Evolutionary conservation across 2,888 invertebrate species (phyloP).

Genomic region (Orthosia incerta): DNA sequence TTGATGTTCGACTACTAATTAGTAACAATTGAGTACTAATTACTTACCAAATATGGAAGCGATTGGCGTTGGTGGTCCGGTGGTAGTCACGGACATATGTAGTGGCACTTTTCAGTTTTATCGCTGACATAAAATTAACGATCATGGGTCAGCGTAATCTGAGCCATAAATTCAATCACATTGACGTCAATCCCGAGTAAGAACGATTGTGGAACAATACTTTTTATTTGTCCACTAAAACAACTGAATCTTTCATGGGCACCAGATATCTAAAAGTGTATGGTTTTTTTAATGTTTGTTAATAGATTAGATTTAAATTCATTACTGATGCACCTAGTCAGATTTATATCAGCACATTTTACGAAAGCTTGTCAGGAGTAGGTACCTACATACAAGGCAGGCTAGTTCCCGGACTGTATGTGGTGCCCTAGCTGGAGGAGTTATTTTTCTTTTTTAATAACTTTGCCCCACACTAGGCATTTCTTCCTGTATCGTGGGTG

Average conservation of each 20-base stretch:
- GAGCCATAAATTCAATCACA: constrained; percentile 9
- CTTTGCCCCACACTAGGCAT: too few relatives aligned
- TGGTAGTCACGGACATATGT: too few relatives aligned
- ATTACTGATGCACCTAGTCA: not conserved
- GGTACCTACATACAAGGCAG: too few relatives aligned
- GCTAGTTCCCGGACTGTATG: too few relatives aligned
- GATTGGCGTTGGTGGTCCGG: too few relatives aligned
- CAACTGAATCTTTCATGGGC: not conserved
- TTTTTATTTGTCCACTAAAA: not conserved
- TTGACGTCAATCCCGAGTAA: not conserved
- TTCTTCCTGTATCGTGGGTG: too few relatives aligned
- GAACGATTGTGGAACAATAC: not conserved
- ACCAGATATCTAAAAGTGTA: constrained; percentile 15
- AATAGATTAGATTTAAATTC: not conserved
- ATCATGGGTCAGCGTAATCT: constrained; percentile 31
- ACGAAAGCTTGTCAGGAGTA: too few relatives aligned
- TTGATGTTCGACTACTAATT: too few relatives aligned
- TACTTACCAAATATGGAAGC: too few relatives aligned
- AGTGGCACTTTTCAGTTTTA: constrained; percentile 18
- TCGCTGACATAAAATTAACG: constrained; percentile 34
- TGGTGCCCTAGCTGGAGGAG: too few relatives aligned
- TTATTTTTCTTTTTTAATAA: too few relatives aligned
- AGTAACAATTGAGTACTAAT: too few relatives aligned
- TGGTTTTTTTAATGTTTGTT: not conserved
- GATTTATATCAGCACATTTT: not conserved